Conservation (phyloP, 2,888 invertebrate species). For the Gnatocerus cornutus region DNA sequence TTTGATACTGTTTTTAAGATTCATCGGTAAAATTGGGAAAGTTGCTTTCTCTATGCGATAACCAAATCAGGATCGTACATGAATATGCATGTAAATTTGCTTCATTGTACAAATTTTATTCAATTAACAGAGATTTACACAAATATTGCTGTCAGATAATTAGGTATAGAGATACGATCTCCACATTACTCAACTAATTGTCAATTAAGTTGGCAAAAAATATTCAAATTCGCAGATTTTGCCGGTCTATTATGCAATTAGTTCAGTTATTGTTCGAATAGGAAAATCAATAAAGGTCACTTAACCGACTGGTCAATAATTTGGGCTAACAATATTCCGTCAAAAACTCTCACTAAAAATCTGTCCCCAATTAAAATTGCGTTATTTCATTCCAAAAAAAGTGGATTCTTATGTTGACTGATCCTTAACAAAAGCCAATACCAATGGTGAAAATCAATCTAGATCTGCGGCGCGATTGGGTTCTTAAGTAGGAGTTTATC, state of each 20-base stretch:
- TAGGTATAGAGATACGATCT: not conserved
- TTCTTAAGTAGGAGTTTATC: not conserved
- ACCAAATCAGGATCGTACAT: constrained; percentile 21
- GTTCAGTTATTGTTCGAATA: constrained; percentile 43
- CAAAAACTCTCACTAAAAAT: constrained; percentile 39
- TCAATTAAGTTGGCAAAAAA: constrained; percentile 33
- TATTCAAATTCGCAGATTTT: constrained; percentile 20
- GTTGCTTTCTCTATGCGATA: constrained; percentile 35
- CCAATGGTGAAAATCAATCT: constrained; percentile 20
- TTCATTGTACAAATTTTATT: constrained; percentile 27
- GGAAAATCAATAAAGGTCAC: constrained; percentile 42
- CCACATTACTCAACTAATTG: constrained; percentile 27
- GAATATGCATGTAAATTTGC: constrained; percentile 16
- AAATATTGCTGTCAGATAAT: constrained; percentile 3
- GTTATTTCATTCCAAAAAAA: constrained; percentile 32
- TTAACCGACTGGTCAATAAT: constrained; percentile 43
- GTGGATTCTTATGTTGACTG: constrained; percentile 21
- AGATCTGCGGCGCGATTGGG: constrained; percentile 5
- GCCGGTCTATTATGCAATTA: constrained; percentile 28
- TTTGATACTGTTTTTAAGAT: constrained; percentile 26
- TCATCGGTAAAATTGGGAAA: constrained; percentile 32
- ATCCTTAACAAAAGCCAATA: constrained; percentile 24
- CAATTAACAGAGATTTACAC: constrained; percentile 13
- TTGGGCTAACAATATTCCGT: constrained; percentile 42
- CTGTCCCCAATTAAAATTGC: constrained; percentile 37